Base-by-base conservation (phyloP, 2,888 invertebrate species). In the Drosophila fulvimacula region DNA sequence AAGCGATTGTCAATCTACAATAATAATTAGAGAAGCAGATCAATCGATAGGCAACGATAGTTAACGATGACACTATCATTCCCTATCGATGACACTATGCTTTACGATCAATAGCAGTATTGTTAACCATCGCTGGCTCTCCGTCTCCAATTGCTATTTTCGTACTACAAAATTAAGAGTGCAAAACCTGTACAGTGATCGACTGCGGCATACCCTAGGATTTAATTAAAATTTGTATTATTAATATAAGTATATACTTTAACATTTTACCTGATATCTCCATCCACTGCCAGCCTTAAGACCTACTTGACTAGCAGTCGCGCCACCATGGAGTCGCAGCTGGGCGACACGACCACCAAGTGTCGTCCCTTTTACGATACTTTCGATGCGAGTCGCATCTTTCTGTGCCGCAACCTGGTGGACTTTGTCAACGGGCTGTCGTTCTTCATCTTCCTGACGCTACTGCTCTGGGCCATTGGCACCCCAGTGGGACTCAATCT, bases 301-400 rank as follows among this genome's bases (percentile, higher is more conserved):
- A 94, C 94, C 24, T 96, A 96, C 88, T 92, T 95, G 69, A 95
- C 95, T 30, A 95, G 95, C 68, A 95, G 95, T 94, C 93, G 95
- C 3, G 94, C 94, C 17, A 95, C 96, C 84, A 95, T 95, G 55
- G 92, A 95, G 15, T 94, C 95, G 44, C 91, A 92, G 60, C 93
- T 95, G 36, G 94, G 94, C 2, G 94, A 94, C 60, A 94, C 95
- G 56, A 95, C 96, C 5, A 96, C 95, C 6, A 94, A 94, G 55
- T 96, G 96, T 91, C 93, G 94, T 3, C 96, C 96, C 0, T 93
- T 97, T 41, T 96, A 95, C 93, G 94, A 95, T 48, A 94, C 96
- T 36, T 95, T 94, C 80, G 93, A 95, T 76, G 95, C 95, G 30
- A 92, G 94, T 21, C 94, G 96, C 92, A 94, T 86, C 71, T 92